Evolutionary conservation across 2,797 vertebrate genomes (phyloP).

Genomic region (Cygnus olor): DNA sequence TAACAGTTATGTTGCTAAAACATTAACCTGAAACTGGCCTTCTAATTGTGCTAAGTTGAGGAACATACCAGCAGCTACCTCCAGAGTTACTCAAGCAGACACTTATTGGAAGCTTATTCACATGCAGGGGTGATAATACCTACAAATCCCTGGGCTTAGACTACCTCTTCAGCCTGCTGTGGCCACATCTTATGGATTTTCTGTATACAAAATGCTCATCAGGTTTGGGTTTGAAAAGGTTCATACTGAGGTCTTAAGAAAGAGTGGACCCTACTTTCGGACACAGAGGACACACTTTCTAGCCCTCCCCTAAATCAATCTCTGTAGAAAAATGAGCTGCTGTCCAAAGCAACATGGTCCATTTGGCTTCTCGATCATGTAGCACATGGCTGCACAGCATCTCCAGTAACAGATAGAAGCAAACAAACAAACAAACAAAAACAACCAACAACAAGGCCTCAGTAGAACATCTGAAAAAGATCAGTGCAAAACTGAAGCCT

Average conservation of each 20-base stretch:
- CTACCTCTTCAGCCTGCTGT: neutral
- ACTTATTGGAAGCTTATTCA: neutral
- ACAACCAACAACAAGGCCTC: neutral
- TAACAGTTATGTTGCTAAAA: neutral
- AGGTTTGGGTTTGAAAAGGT: neutral
- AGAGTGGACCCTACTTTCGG: neutral
- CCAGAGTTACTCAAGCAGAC: neutral
- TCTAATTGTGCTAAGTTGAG: neutral
- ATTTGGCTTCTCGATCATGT: neutral
- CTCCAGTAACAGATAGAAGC: neutral
- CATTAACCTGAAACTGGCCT: neutral
- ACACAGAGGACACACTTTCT: neutral
- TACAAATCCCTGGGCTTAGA: neutral
- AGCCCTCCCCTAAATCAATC: neutral
- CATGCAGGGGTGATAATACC: neutral
- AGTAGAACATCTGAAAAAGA: neutral
- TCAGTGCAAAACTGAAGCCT: neutral
- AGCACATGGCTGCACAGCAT: neutral
- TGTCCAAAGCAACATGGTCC: neutral
- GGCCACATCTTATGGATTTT: neutral
- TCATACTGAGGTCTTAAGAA: neutral
- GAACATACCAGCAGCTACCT: neutral
- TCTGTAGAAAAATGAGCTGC: neutral
- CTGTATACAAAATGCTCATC: neutral
- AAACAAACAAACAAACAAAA: too few relatives aligned